Evolutionary conservation across 2,113 vertebrate species (phyloP), one percentile per base, ranked within the genome.

Genomic region (Aythya baeri): DNA sequence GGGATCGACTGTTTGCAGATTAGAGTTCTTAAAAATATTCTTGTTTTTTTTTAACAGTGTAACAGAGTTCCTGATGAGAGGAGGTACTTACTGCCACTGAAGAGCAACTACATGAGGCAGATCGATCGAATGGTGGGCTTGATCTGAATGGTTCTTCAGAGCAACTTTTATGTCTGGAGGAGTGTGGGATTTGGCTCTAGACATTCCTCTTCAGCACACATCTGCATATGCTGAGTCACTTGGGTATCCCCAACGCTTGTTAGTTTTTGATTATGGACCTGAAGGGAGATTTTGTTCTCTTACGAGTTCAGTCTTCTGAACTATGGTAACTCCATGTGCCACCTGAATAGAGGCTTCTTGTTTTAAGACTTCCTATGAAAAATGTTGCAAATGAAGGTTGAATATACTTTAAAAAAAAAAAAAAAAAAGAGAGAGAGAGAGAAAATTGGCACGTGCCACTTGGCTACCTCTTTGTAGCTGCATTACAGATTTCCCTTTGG

Each of bases 51-150:
- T 95, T 82, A 13, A 8, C 98, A 98, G 99, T 99, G 99, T 94
- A 98, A 98, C 96, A 97, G 98, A 88, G 99, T 99, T 92, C 98
- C 99, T 10, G 99, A 99, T 7, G 99, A 99, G 97, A 98, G 98
- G 34, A 98, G 99, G 6, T 99, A 98, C 54, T 94, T 98, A 13
- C 98, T 99, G 84, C 99, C 99, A 1, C 82, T 99, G 86, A 99
- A 99, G 98, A 99, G 99, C 43, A 94, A 99, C 95, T 99, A 99
- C 98, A 99, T 99, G 99, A 98, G 98, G 16, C 99, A 99, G 98
- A 99, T 99, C 2, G 99, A 99, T 97, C 98, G 98, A 55, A 99
- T 99, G 99, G 99, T 99, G 89, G 99, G 99, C 31, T 97, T 99
- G 92, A 97, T 99, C 84, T 99, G 98, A 99, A 23, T 9, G n/a